Base-by-base conservation (phyloP, 2,888 invertebrate genomes). In the Darwinula stevensoni region DNA sequence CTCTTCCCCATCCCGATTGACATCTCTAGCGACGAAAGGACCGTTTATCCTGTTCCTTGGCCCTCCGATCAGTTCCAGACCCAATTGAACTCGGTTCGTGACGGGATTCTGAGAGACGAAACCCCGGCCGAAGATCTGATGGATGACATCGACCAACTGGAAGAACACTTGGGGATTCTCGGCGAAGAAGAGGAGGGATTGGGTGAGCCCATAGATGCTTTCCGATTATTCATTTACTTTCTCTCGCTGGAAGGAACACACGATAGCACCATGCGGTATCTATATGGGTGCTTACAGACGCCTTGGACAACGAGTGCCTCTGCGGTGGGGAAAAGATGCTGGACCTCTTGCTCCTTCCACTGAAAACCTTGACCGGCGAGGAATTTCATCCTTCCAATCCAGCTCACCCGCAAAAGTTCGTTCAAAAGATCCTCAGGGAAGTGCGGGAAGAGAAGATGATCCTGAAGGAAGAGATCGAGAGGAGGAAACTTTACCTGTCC, bases 241-340 rank as follows among this genome's bases (percentile, higher is more conserved):
- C n/a, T n/a, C n/a, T n/a, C n/a, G n/a, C n/a, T n/a, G n/a, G n/a
- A n/a, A n/a, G n/a, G n/a, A n/a, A n/a, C n/a, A n/a, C n/a, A n/a
- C n/a, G n/a, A n/a, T n/a, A n/a, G n/a, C n/a, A n/a, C n/a, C n/a
- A n/a, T n/a, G n/a, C n/a, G n/a, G n/a, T n/a, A n/a, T n/a, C n/a
- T n/a, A n/a, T n/a, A n/a, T n/a, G n/a, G n/a, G n/a, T n/a, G n/a
- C n/a, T 46, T 42, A n/a, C 43, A 72, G 73, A 65, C 45, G 51
- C 53, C 34, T 52, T 69, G 39, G 67, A 68, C 47, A 57, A 60
- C 37, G 66, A 70, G 45, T 54, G 70, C 38, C 56, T 66, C 33
- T 62, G 62, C 43, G 70, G 69, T 52, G 73, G 73, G 6, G 70
- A 73, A 48, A 69, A 67, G 47, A 54, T 74, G 32, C 63, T 70